Evolutionary conservation across 2,888 invertebrate species (phyloP).

Genomic region (Eupsilia transversa): DNA sequence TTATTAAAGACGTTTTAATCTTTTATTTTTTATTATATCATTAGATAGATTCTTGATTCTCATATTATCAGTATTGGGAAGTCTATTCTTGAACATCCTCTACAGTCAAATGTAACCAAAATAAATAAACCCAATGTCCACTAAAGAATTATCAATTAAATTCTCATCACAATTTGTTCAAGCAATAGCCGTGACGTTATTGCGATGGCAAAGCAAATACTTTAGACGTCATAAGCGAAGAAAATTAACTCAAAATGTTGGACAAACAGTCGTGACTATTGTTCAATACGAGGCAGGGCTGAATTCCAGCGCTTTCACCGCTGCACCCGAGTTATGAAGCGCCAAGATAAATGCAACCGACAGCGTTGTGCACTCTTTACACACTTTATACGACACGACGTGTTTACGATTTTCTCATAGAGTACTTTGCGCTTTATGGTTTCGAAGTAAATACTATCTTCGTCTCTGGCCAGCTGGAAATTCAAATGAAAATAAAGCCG

Average conservation of each 20-base stretch:
- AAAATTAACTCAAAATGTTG: slow-evolving; percentile 73
- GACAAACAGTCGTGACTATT: slow-evolving; percentile 74
- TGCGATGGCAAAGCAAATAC: slow-evolving; percentile 66
- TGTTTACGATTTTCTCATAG: slow-evolving; percentile 45
- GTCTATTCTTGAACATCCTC: not conserved
- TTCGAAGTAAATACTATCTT: not conserved
- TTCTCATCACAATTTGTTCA: slow-evolving; percentile 37
- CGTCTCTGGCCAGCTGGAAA: not conserved
- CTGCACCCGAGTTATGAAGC: slow-evolving; percentile 75
- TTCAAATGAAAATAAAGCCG: slow-evolving; percentile 9
- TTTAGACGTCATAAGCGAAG: slow-evolving; percentile 58
- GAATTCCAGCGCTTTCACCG: slow-evolving; percentile 78
- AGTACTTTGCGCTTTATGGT: slow-evolving; percentile 30
- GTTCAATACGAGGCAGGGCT: slow-evolving; percentile 74
- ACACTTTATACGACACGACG: slow-evolving; percentile 52
- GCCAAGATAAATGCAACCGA: slow-evolving; percentile 76
- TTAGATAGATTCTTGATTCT: not conserved
- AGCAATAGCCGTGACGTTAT: slow-evolving; percentile 43
- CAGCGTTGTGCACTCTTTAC: slow-evolving; percentile 44
- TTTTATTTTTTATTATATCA: not conserved
- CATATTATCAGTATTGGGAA: not conserved
- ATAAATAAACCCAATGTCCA: slow-evolving; percentile 6
- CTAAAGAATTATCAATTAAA: slow-evolving; percentile 44
- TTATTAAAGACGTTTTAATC: not conserved
- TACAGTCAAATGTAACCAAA: not conserved